Percentiles rank a stretch among this genome's conserved stretches.
Evolutionary conservation across 2,797 vertebrate genomes (phyloP).

Genomic region (Gastrophryne carolinensis): DNA sequence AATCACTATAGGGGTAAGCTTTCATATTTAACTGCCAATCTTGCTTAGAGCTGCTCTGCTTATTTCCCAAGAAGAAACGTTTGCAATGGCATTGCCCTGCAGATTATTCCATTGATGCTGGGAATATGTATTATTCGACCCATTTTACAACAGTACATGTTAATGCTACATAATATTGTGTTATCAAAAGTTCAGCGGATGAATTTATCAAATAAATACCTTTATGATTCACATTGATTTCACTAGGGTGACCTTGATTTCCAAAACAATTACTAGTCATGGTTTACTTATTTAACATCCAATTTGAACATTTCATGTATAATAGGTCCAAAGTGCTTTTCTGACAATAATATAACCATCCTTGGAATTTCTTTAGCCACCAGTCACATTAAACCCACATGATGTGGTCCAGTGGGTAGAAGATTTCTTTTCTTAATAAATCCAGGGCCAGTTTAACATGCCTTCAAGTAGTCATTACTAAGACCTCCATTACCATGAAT

Average conservation of each 20-base stretch:
- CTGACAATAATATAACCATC: no score
- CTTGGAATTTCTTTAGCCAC: no score
- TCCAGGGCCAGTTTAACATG: not conserved
- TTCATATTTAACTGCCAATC: constrained; percentile 74
- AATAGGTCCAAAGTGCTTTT: not conserved
- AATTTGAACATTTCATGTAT: not conserved
- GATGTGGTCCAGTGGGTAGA: not conserved
- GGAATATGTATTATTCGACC: constrained; percentile 63
- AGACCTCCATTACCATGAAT: constrained; percentile 21
- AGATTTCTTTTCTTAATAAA: not conserved
- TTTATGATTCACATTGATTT: constrained; percentile 64
- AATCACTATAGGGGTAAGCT: constrained; percentile 1
- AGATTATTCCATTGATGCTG: not conserved
- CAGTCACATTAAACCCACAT: constrained; percentile 4
- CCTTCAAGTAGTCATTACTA: not conserved
- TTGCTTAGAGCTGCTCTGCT: constrained; percentile 70
- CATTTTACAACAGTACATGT: constrained; percentile 77
- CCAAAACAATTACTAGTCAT: not conserved
- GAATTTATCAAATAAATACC: constrained; percentile 71
- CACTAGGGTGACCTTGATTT: constrained; percentile 28
- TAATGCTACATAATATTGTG: constrained; percentile 84
- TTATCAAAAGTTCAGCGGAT: constrained; percentile 57
- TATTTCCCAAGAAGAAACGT: constrained; percentile 25
- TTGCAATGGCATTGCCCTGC: not conserved
- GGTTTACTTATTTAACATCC: no score